A percentile compares a stretch with the other conserved stretches of the same genome.
Evolutionary conservation across 2,797 vertebrate genomes (phyloP).

Genomic region (Spinibarbus caldwelli): DNA sequence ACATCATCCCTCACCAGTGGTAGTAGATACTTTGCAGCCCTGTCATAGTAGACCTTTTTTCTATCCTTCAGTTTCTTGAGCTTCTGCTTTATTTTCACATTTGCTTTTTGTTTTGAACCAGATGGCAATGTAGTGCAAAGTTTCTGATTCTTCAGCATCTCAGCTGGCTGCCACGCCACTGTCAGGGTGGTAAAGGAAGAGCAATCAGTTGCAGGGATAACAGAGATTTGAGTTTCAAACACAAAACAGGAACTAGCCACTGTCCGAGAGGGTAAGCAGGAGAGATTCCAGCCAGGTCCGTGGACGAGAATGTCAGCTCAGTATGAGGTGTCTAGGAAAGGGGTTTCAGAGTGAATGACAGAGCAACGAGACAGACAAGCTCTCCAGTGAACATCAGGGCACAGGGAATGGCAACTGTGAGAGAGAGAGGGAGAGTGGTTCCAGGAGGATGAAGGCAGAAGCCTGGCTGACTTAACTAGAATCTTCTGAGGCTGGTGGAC

Average conservation of each 20-base stretch:
- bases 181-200: background rate
- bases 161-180: conserved; percentile 35
- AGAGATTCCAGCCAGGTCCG: background rate
- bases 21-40: background rate
- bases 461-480: no score
- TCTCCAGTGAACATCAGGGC: background rate
- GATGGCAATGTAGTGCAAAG: conserved; percentile 19
- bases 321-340: no score
- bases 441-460: no score
- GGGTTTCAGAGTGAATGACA: background rate
- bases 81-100: background rate
- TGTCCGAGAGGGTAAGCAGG: background rate
- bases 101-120: background rate
- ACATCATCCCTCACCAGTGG: conserved; percentile 9
- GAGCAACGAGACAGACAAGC: background rate
- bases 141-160: conserved; percentile 28
- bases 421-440: background rate
- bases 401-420: background rate
- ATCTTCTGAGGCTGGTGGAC: no score
- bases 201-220: background rate
- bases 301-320: background rate
- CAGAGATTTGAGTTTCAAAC: background rate
- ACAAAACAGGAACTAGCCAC: background rate
- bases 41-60: conserved; percentile 42
- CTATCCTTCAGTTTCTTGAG: background rate